phyloP scores from a whole-genome alignment of 1,140 invertebrate species.

The Drosophila cardini region DNA sequence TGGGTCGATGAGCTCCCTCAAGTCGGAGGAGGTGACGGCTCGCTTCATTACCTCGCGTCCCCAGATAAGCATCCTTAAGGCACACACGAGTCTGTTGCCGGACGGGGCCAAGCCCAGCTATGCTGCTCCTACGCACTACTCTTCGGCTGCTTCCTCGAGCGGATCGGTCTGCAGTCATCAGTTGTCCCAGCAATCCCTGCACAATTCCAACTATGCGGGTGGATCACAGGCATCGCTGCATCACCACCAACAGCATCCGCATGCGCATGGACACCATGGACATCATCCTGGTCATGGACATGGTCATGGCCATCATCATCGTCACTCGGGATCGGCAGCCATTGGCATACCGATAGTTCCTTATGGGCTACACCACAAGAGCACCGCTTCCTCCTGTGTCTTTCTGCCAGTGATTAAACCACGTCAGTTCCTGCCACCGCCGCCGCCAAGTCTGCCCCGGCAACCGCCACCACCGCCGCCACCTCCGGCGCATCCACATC shows the following conservation, averaged over 20 bases:
- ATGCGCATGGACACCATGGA: slow-evolving; percentile 17
- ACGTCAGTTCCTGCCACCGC: slow-evolving; percentile 84
- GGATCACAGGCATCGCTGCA: slow-evolving; percentile 72
- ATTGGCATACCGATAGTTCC: slow-evolving; percentile 83
- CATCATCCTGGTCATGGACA: slow-evolving; percentile 21
- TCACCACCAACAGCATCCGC: slow-evolving; percentile 44
- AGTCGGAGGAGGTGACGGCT: slow-evolving; percentile 87
- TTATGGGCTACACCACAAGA: slow-evolving; percentile 80
- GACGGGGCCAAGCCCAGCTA: slow-evolving; percentile 85
- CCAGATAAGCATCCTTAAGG: slow-evolving; percentile 89
- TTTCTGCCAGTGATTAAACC: slow-evolving; percentile 84
- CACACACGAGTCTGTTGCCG: slow-evolving; percentile 87
- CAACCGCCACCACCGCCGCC: slow-evolving; percentile 86
- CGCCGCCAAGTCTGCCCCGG: slow-evolving; percentile 85
- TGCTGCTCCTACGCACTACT: slow-evolving; percentile 84
- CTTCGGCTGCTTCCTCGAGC: slow-evolving; percentile 69
- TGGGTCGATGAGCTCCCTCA: slow-evolving; percentile 68
- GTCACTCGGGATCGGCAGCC: slow-evolving; percentile 58
- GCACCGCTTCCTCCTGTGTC: slow-evolving; percentile 79
- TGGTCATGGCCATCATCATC: slow-evolving; percentile 19
- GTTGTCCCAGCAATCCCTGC: slow-evolving; percentile 71
- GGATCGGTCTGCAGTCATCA: slow-evolving; percentile 77
- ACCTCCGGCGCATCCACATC: slow-evolving; percentile 67
- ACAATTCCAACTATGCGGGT: slow-evolving; percentile 75
- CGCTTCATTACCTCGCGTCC: slow-evolving; percentile 89